phyloP scores from a whole-genome alignment of 2,113 vertebrate species.

The Callaeas wilsoni region DNA sequence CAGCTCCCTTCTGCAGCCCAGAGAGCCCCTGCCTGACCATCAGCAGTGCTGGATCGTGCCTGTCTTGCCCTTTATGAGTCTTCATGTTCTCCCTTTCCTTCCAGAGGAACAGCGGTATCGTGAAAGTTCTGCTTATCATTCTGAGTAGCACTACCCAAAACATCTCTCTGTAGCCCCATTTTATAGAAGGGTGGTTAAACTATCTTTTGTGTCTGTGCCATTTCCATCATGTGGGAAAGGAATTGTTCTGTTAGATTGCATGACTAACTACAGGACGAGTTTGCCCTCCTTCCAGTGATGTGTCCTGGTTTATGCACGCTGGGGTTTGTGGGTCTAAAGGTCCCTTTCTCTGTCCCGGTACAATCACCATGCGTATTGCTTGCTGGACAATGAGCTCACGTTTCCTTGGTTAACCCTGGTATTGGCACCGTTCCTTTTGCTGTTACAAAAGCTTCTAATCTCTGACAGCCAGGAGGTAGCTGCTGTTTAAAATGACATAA shows the following conservation, averaged over 20 bases:
- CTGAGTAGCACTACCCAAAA: background rate
- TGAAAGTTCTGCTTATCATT: background rate
- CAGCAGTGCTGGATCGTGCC: rapidly evolving
- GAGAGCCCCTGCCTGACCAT: background rate
- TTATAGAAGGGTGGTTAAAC: background rate
- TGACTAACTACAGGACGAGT: background rate
- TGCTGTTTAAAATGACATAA: background rate
- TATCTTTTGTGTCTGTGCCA: background rate
- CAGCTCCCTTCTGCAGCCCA: background rate
- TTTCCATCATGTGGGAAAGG: background rate
- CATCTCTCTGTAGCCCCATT: background rate
- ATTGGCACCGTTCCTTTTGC: background rate
- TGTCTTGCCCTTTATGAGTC: rapidly evolving
- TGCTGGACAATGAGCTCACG: rapidly evolving
- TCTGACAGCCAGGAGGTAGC: background rate
- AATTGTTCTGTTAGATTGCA: background rate
- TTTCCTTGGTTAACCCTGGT: background rate
- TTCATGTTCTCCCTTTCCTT: background rate
- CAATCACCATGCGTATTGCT: background rate
- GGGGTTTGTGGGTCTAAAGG: background rate
- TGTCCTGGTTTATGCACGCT: background rate
- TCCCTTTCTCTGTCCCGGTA: background rate
- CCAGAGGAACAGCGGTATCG: background rate
- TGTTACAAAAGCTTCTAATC: background rate
- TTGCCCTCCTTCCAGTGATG: background rate